Evolutionary conservation across 1,140 invertebrate genomes (phyloP).

Genomic region (Asbolus verrucosus): DNA sequence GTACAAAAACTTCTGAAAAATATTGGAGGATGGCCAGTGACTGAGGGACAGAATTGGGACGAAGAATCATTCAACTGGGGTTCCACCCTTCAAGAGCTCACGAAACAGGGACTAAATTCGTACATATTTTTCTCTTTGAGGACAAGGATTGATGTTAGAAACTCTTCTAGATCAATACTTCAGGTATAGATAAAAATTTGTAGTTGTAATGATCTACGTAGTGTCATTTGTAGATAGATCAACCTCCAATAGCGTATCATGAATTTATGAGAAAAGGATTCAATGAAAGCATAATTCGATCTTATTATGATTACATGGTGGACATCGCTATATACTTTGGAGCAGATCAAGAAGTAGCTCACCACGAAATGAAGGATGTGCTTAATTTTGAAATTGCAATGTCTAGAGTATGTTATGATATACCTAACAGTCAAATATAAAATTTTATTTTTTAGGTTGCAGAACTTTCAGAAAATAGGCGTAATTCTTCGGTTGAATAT

Average conservation of each 20-base stretch:
- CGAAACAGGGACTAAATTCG: slow-evolving; percentile 80
- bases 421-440: too few relatives aligned
- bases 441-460: too few relatives aligned
- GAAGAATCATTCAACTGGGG: slow-evolving; percentile 75
- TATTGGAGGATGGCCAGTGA: slow-evolving; percentile 72
- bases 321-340: slow-evolving; percentile 88
- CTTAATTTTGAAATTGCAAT: slow-evolving; percentile 90
- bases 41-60: slow-evolving; percentile 74
- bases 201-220: not conserved
- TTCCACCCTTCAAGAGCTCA: slow-evolving; percentile 81
- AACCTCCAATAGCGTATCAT: slow-evolving; percentile 67
- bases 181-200: not conserved
- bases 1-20: slow-evolving; percentile 64
- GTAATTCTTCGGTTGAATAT: slow-evolving; percentile 74
- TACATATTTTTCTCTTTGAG: slow-evolving; percentile 89
- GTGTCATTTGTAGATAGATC: slow-evolving; percentile 70
- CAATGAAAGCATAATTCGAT: slow-evolving; percentile 78
- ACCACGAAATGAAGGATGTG: slow-evolving; percentile 81
- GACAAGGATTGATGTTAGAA: slow-evolving; percentile 85
- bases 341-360: slow-evolving; percentile 74
- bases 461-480: not conserved
- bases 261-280: slow-evolving; percentile 86
- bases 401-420: slow-evolving; percentile 80
- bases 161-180: slow-evolving; percentile 70
- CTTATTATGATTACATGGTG: slow-evolving; percentile 83